A percentile compares a stretch with the other conserved stretches of the same genome.
phyloP scores from a whole-genome alignment of 2,113 vertebrate genomes.

The Tichodroma muraria region DNA sequence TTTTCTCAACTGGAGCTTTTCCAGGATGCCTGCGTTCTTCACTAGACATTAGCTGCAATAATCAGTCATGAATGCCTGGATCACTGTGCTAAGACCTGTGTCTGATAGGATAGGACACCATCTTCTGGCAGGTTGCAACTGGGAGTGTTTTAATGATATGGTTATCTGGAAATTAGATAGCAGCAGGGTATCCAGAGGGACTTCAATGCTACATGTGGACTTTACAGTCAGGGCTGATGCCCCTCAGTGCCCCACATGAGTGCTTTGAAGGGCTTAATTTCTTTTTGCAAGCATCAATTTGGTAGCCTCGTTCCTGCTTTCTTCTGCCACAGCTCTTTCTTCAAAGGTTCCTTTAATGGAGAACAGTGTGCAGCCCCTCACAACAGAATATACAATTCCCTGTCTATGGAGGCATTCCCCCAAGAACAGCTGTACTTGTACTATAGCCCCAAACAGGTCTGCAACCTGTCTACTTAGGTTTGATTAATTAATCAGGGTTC shows the following conservation, averaged over 20 bases:
- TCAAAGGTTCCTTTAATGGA: background rate
- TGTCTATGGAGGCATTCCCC: background rate
- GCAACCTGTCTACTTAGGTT: background rate
- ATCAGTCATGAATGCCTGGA: conserved; percentile 35
- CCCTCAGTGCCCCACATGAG: background rate
- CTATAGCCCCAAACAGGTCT: background rate
- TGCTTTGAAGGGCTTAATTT: background rate
- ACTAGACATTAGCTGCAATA: conserved; percentile 39
- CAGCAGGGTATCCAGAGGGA: background rate
- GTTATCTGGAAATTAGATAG: background rate
- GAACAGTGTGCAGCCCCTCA: background rate
- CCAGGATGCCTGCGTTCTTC: conserved; percentile 17
- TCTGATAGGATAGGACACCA: conserved; percentile 57
- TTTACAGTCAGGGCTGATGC: background rate
- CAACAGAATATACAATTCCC: background rate
- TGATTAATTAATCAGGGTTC: background rate
- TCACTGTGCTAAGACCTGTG: conserved; percentile 22
- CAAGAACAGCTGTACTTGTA: background rate
- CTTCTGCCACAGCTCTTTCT: background rate
- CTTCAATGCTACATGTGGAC: background rate
- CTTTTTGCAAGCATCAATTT: background rate
- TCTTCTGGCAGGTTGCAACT: conserved; percentile 47
- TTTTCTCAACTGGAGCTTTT: conserved; percentile 45
- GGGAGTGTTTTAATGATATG: background rate
- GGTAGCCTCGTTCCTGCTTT: background rate